Evolutionary conservation across 1,140 invertebrate genomes (phyloP), one percentile per base, ranked within the genome.

Genomic region (Proales similis): DNA sequence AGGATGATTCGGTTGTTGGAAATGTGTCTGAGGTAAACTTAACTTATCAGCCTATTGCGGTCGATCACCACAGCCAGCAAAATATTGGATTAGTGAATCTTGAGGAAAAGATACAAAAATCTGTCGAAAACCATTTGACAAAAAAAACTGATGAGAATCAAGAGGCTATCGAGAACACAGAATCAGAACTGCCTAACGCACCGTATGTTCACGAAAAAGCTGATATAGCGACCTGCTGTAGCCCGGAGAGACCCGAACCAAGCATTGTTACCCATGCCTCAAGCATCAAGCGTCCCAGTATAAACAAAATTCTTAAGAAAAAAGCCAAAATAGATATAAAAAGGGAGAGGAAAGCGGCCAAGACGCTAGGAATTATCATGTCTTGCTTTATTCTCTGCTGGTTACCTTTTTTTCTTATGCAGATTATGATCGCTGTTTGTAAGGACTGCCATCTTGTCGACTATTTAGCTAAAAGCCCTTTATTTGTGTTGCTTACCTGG

Each of bases 361-460:
- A 76, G 24, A 77, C 75, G 5, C 66, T 79, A 36, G 74, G 73
- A 4, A 75, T 78, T 17, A 77, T 78, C 19, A 78, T 76, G 11
- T 75, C 74, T 48, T 69, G 68, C 9, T 76, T 75, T 65, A 65
- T 75, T 20, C 66, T 70, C 0, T 77, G 75, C 61, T 77, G 75
- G 75, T 64, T 76, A 46, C 75, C 75, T 9, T 77, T 76, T 65
- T 76, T 74, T 65, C 64, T 76, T 9, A 30, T 74, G n/a, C 73
- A 74, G 20, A 47, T 74, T 6, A 60, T 73, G 3, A 51, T 48
- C n/a, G 70, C 72, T 26, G 69, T 76, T 57, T 71, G 69, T 63
- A 47, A 48, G 49, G 30, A 24, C 32, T 63, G 61, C 24, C 42
- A 36, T 38, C 17, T 63, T 32, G 49, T 22, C 5, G 27, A 5